Evolutionary conservation across 2,113 vertebrate species (phyloP).

Genomic region (Tupaia tana): DNA sequence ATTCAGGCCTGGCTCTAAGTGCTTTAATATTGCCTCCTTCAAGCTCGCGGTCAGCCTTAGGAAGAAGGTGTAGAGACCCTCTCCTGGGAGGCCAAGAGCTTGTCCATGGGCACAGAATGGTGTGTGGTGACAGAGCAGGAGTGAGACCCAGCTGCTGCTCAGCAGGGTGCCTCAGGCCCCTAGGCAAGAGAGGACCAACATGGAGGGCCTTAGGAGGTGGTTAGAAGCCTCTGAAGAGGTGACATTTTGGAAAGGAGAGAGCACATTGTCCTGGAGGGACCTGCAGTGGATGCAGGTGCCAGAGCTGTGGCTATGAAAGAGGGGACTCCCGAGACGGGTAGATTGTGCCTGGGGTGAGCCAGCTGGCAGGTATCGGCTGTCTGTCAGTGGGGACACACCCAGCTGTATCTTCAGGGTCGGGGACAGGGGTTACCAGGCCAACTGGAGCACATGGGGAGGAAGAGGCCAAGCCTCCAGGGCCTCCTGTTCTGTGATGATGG

Average conservation of each 20-base stretch:
- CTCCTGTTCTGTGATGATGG: too few species aligned
- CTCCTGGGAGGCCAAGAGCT: background rate
- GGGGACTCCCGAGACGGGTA: background rate
- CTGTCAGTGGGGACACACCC: background rate
- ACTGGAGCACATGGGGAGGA: too few species aligned
- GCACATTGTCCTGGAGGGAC: accelerated
- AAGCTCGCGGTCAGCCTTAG: background rate
- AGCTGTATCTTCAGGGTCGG: background rate
- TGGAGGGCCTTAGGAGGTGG: background rate
- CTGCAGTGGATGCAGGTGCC: too few species aligned
- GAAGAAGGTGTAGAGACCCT: background rate
- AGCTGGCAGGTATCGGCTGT: too few species aligned
- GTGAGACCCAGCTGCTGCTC: too few species aligned
- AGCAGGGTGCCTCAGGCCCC: too few species aligned
- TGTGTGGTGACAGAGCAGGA: background rate
- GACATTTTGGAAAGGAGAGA: too few species aligned
- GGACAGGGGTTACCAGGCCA: too few species aligned
- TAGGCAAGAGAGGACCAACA: too few species aligned
- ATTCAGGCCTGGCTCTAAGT: background rate
- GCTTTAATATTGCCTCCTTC: background rate
- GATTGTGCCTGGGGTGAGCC: background rate
- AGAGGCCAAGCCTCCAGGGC: too few species aligned
- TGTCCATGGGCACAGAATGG: background rate
- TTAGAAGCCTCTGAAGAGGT: background rate
- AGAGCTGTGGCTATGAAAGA: background rate